Base-by-base conservation (phyloP, 1,140 invertebrate genomes). In the Macrobrachium nipponense region DNA sequence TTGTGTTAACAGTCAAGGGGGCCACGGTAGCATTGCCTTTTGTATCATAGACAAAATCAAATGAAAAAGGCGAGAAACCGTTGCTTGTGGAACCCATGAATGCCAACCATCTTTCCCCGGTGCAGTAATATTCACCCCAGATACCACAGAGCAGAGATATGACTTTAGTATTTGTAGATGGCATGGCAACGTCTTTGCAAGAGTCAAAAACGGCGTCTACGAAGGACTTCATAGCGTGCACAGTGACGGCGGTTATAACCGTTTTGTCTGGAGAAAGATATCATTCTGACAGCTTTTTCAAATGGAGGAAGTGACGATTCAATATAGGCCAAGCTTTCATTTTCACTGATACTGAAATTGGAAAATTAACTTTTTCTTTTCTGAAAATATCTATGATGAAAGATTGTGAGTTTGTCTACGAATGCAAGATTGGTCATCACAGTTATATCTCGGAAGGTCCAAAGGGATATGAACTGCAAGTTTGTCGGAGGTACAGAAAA, bases 101-200 rank as follows among this genome's bases (percentile, higher is more conserved):
- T 27, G 70, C 72, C 20, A 87, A 90, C 85, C 91, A 93, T 90
- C 91, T 90, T 36, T 93, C 90, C 4, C 96, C 91, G 27, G 93
- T 94, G 90, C 96, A 97, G 87, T 92, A 91, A 51, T 92, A 92
- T 0, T 94, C 93, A 7, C 93, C 93, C 91, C 94, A 95, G 2
- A 89, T 84, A 14, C 96, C 95, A 91, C 97, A 98, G 94, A 98
- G 94, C 0, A 97, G n/a, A 89, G 95, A 94, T 76, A 98, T 88
- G 3, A 95, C 96, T 86, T 94, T 91, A 90, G 94, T 92, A 82
- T 96, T 96, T 0, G 94, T 94, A 59, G 95, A 94, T 4, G 96
- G 95, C 81, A 96, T 93, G 60, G 94, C 94, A 75, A 98, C 97
- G 92, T 95, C 94, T 87, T 93, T 94, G 90, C 97, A 98, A 0